A percentile compares a stretch with the other conserved stretches of the same genome.
These are phyloP conservation scores for Urocynchramus pylzowi DNA, from an alignment of 2,113 vertebrate species.

Conservation along the genomic window DNA sequence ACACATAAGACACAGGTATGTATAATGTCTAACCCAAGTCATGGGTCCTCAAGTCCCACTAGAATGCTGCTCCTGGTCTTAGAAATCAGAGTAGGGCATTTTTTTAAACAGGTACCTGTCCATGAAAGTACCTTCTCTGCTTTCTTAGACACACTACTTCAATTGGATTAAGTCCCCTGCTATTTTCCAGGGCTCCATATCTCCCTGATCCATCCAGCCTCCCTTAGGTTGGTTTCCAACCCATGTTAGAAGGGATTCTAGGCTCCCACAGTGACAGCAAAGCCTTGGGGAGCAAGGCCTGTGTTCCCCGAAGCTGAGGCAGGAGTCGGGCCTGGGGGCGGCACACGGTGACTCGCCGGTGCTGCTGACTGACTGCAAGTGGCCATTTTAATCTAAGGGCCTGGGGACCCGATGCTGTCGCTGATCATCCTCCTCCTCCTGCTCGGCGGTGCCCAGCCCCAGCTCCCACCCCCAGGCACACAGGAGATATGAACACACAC, in stretches of 20 bases:
- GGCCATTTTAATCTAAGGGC: constrained; percentile 68
- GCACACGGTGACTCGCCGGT: background rate
- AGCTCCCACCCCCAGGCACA: background rate
- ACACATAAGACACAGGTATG: background rate
- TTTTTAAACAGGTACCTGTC: background rate
- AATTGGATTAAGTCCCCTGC: rapidly evolving
- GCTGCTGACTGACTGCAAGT: background rate
- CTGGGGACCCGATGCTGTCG: background rate
- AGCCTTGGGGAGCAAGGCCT: background rate
- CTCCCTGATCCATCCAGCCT: background rate
- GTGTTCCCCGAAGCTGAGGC: background rate
- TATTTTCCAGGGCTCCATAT: background rate
- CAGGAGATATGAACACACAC: background rate
- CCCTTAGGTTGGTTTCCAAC: background rate
- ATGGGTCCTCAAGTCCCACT: background rate
- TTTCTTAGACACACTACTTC: background rate
- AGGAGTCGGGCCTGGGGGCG: background rate
- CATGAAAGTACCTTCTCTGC: background rate
- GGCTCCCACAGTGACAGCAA: background rate
- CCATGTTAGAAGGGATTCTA: background rate
- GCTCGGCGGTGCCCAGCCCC: background rate
- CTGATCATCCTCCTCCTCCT: background rate
- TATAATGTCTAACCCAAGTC: background rate
- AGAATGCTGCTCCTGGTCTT: background rate
- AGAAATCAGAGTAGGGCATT: background rate